phyloP scores from a whole-genome alignment of 1,140 invertebrate species.

The Pteromalus puparum region DNA sequence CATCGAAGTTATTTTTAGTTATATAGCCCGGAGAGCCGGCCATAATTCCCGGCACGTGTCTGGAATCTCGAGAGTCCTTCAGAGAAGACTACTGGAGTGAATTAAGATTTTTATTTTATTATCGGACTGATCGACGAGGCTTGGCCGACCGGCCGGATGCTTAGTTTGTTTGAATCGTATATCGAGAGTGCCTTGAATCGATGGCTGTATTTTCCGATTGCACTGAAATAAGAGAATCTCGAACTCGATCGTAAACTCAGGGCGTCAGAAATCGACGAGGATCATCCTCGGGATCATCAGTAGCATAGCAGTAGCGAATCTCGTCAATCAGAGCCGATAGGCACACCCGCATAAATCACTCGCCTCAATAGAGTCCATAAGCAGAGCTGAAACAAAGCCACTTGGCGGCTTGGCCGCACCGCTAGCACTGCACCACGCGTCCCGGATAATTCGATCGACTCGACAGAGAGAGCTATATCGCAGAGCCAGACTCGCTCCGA shows the following conservation, averaged over 20 bases:
- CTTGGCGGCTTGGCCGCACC: not conserved
- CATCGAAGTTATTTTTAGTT: conserved; percentile 29
- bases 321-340: too few relatives aligned
- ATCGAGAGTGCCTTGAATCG: not conserved
- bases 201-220: too few relatives aligned
- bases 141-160: not conserved
- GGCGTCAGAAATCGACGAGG: too few relatives aligned
- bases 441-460: conserved; percentile 26
- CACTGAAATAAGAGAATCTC: too few relatives aligned
- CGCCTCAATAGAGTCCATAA: not conserved
- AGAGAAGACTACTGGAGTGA: not conserved
- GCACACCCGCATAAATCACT: conserved; percentile 3
- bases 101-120: conserved; percentile 29
- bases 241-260: too few relatives aligned
- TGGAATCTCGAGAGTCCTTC: conserved; percentile 10
- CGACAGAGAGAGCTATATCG: not conserved
- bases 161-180: not conserved
- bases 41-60: conserved; percentile 26
- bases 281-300: too few relatives aligned
- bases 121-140: not conserved
- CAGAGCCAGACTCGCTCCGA: not conserved
- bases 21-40: not conserved
- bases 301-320: too few relatives aligned
- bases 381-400: not conserved
- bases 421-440: not conserved